Percentiles rank a stretch among this genome's conserved stretches.
Evolutionary conservation across 1,140 invertebrate genomes (phyloP).

Genomic region (Planococcus citri): DNA sequence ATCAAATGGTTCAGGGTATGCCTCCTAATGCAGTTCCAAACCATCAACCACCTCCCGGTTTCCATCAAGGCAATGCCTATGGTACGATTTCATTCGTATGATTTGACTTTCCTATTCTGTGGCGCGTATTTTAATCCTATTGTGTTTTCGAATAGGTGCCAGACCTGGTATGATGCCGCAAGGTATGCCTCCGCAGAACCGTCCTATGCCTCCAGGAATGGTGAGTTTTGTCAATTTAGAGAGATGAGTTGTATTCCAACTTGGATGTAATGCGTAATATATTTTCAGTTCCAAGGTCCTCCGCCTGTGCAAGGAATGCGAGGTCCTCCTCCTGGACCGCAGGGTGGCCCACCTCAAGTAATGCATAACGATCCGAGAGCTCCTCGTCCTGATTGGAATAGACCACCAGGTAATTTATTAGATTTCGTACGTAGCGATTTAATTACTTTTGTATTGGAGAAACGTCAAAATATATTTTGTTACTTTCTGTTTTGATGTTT

Average conservation of each 20-base stretch:
- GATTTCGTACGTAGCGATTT: not conserved
- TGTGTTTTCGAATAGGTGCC: slow-evolving; percentile 26
- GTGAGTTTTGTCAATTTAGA: slow-evolving; percentile 35
- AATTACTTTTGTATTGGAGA: not conserved
- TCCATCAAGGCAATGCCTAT: slow-evolving; percentile 31
- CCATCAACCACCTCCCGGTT: slow-evolving; percentile 38
- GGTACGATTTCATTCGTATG: slow-evolving; percentile 28
- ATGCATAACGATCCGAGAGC: slow-evolving; percentile 35
- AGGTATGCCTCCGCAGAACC: slow-evolving; percentile 44
- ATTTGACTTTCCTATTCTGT: not conserved
- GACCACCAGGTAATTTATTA: slow-evolving; percentile 44
- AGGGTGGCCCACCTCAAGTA: slow-evolving; percentile 35
- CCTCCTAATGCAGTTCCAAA: slow-evolving; percentile 27
- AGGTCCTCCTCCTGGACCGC: slow-evolving; percentile 42
- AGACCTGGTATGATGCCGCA: slow-evolving; percentile 38
- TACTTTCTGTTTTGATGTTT: no score
- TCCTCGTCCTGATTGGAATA: slow-evolving; percentile 59
- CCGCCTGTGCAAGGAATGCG: slow-evolving; percentile 42
- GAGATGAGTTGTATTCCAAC: slow-evolving; percentile 12
- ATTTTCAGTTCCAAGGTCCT: slow-evolving; percentile 30
- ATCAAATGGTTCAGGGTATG: slow-evolving; percentile 22
- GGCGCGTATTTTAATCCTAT: not conserved
- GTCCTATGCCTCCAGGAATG: slow-evolving; percentile 48
- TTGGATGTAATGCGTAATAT: not conserved
- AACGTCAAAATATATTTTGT: no score